Percentiles rank a stretch among this genome's conserved stretches.
Evolutionary conservation across 2,888 invertebrate species (phyloP).

Genomic region (Synergus umbraculus): DNA sequence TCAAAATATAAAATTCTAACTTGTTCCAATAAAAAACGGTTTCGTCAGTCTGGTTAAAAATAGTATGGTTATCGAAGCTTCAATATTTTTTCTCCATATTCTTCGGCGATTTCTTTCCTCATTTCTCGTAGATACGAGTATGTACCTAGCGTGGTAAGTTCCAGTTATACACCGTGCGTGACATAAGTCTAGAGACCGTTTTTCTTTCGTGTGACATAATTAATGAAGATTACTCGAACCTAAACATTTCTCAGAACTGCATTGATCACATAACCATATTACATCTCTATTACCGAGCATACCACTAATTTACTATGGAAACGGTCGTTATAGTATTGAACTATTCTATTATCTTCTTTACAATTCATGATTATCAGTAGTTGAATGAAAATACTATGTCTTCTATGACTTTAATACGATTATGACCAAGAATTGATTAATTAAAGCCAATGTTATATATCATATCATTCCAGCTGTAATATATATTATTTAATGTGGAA

Average conservation of each 20-base stretch:
- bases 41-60: too few species aligned
- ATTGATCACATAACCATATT: not conserved
- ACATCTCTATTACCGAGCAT: not conserved
- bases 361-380: not conserved
- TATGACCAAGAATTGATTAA: too few species aligned
- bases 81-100: not conserved
- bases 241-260: not conserved
- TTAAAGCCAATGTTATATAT: too few species aligned
- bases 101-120: not conserved
- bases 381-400: not conserved
- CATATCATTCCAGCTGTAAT: not conserved
- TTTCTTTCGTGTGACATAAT: conserved; percentile 1
- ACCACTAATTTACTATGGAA: too few species aligned
- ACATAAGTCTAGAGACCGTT: conserved; percentile 2
- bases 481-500: not conserved
- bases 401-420: not conserved
- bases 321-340: not conserved
- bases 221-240: not conserved
- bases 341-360: not conserved
- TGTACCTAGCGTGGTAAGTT: not conserved
- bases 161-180: not conserved
- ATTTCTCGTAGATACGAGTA: not conserved
- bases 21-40: too few species aligned
- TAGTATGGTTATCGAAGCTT: not conserved
- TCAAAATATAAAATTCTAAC: too few species aligned